Base-by-base conservation (phyloP, 2,888 invertebrate genomes). In the Agonum fuliginosum region DNA sequence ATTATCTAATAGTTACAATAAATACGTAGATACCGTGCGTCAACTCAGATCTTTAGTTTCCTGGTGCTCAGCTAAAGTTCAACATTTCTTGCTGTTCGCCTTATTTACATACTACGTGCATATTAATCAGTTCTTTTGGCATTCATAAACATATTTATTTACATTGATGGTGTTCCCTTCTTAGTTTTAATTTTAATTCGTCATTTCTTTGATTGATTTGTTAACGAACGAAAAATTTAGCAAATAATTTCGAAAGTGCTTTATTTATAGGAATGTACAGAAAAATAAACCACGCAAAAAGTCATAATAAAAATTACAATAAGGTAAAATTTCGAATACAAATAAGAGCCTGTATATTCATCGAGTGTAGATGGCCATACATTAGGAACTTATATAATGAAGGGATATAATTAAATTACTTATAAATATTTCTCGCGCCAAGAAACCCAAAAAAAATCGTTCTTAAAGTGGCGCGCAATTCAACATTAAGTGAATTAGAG, bases 401-500 rank as follows among this genome's bases (percentile, higher is more conserved):
- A 30, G 30, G 30, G 27, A 62, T 46, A 1, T 12, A 8, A 30
- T 30, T 5, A 30, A 30, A 30, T 30, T 30, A 30, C 30, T n/a
- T n/a, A n/a, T n/a, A n/a, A n/a, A n/a, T n/a, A n/a, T n/a, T n/a
- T n/a, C n/a, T 30, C 8, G 30, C 30, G 30, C 30, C 30, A 30
- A 46, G 37, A 22, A 41, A 14, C 14, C 24, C 46, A 70, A 62
- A 8, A 5, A 8, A 17, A 17, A 5, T 17, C 5, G 30, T 30
- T 27, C 30, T 1, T 22, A n/a, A 37, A 37, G 1, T 22, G 14
- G 8, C 8, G 34, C n/a, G 48, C 27, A 46, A 24, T 27, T n/a
- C n/a, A n/a, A 14, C 14, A 65, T 37, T 46, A 46, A 72, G 73
- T 73, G 71, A 71, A 71, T 62, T 46, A 41, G 70, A 70, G 46